Base-by-base conservation (phyloP, 1,140 invertebrate species). In the Brachionus rubens region DNA sequence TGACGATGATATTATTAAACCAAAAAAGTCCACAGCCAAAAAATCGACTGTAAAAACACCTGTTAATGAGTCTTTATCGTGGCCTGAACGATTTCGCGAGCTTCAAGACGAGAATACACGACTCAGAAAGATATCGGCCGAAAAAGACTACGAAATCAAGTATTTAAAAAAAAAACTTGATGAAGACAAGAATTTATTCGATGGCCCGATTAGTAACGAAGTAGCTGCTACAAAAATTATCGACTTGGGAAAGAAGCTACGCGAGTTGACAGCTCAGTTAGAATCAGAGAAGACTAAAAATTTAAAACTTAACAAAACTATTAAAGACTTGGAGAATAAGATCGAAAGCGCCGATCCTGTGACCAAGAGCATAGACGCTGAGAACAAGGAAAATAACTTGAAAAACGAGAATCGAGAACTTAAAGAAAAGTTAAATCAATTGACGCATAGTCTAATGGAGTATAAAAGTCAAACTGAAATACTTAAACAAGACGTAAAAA, bases 21-120 rank as follows among this genome's bases (percentile, higher is more conserved):
- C 54, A 36, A 16, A 28, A 9, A 14, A 59, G 7, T 33, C 16
- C 12, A 59, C 54, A 36, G 33, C 33, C 4, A 36, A 36, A 36
- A 36, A 36, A 3, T 9, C 33, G n/a, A 4, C 52, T 12, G 52
- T 10, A 24, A 59, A 59, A 21, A 14, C n/a, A n/a, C 1, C 54
- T 19, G 30, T 59, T 7, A 14, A 36, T n/a, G 54, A 59, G 4
- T 59, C 54, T 14, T 6, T 33, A 10, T 33, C 54, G 1, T 59
- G 54, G 54, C 16, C 54, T 12, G 33, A 40, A 36, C 33, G 36
- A 19, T 59, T 59, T n/a, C 54, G 54, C 54, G 81, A 84, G 78
- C 76, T 84, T 14, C 83, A 83, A 78, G 84, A 84, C 81, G 84
- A 85, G 78, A 85, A 83, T 81, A 82, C 83, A 7, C 77, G 84